These are phyloP conservation scores for Pissodes strobi DNA, from an alignment of 1,140 invertebrate genomes.

Conservation along the genomic window DNA sequence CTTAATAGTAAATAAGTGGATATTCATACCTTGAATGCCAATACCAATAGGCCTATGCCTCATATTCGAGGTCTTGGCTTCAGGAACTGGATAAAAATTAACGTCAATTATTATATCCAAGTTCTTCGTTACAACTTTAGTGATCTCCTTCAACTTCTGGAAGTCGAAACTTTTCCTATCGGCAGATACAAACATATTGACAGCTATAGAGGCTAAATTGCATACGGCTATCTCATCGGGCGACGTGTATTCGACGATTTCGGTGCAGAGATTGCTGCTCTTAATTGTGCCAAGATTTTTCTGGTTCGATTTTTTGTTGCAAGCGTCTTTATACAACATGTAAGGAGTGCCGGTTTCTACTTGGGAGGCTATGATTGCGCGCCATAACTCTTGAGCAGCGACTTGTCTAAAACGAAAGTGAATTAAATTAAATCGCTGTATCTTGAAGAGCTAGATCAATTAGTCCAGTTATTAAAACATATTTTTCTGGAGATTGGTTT, in stretches of 20 bases:
- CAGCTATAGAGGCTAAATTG: conserved; percentile 97
- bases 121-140: conserved; percentile 82
- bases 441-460: too few species aligned
- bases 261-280: conserved; percentile 97
- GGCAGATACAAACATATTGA: conserved; percentile 91
- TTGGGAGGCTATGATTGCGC: conserved; percentile 92
- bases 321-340: conserved; percentile 97
- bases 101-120: conserved; percentile 98
- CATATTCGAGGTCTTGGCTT: conserved; percentile 87
- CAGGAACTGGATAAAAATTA: conserved; percentile 93
- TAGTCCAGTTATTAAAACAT: too few species aligned
- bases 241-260: conserved; percentile 93
- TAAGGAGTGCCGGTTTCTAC: conserved; percentile 98
- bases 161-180: conserved; percentile 85
- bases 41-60: conserved; percentile 95
- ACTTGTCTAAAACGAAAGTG: conserved; percentile 62
- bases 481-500: too few species aligned
- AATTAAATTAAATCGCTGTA: too few species aligned
- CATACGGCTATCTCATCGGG: conserved; percentile 96
- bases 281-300: conserved; percentile 99
- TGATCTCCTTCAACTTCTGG: conserved; percentile 82
- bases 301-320: conserved; percentile 97
- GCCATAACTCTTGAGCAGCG: conserved; percentile 89
- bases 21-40: conserved; percentile 70
- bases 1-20: too few species aligned